Conservation (phyloP, 2,797 vertebrate species). For the Furcifer pardalis region DNA sequence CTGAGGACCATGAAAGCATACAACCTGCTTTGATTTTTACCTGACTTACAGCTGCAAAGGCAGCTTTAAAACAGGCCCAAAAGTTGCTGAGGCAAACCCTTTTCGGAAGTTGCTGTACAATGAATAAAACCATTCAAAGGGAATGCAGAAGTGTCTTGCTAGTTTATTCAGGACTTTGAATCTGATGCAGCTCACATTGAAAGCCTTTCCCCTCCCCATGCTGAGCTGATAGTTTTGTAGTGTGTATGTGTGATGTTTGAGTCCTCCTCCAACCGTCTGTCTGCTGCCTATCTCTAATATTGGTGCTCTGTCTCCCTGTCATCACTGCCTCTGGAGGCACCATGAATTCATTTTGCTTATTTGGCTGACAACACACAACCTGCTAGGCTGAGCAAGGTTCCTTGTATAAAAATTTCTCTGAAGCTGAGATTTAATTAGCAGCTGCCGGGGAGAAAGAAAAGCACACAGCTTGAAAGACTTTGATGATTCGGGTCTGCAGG, state of each 20-base stretch:
- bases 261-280: not conserved
- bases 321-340: not conserved
- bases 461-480: slow-evolving; percentile 40
- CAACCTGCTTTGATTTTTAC: not conserved
- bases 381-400: slow-evolving; percentile 10
- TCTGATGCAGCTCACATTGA: not conserved
- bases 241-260: not conserved
- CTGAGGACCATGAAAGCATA: not conserved
- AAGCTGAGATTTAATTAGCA: slow-evolving; percentile 61
- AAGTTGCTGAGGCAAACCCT: slow-evolving; percentile 16
- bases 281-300: not conserved
- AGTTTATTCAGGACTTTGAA: not conserved
- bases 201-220: not conserved
- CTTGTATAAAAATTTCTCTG: slow-evolving; percentile 35
- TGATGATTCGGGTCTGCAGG: slow-evolving; percentile 52
- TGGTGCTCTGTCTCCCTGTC: not conserved
- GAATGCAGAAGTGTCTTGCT: slow-evolving; percentile 6
- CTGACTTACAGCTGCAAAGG: slow-evolving; percentile 4
- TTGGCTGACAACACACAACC: slow-evolving; percentile 13
- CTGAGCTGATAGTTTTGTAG: not conserved
- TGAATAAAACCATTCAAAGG: slow-evolving; percentile 23
- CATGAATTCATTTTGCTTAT: slow-evolving; percentile 10
- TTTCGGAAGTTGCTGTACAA: slow-evolving; percentile 16
- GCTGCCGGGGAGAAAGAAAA: slow-evolving; percentile 34
- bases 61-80: not conserved